Conservation (phyloP, 2,888 invertebrate genomes). For the Crepidodera aurea region DNA sequence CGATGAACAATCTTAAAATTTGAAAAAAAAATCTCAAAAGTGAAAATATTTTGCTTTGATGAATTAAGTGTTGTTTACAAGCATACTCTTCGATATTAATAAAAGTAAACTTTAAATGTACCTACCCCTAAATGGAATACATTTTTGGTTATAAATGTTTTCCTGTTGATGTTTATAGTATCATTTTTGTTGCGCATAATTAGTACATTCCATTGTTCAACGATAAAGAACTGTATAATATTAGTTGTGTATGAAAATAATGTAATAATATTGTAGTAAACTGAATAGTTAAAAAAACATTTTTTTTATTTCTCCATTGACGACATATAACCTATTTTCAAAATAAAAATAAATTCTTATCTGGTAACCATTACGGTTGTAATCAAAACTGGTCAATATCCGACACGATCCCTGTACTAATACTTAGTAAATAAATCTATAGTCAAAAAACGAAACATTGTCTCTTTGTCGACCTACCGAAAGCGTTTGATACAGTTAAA, state of each 20-base stretch:
- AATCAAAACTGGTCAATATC: no score
- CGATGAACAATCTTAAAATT: background rate
- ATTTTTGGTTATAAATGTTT: background rate
- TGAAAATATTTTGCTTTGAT: no score
- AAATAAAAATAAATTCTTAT: no score
- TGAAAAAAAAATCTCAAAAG: no score
- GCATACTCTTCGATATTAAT: background rate
- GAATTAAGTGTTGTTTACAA: no score
- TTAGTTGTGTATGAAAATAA: conserved; percentile 24
- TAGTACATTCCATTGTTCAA: conserved; percentile 16
- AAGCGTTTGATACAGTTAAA: no score
- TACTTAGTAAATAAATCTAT: no score
- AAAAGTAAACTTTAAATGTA: background rate
- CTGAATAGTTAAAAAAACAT: conserved; percentile 9
- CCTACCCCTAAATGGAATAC: background rate
- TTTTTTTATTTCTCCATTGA: conserved; percentile 8
- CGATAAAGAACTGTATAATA: conserved; percentile 21
- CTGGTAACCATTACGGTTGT: no score
- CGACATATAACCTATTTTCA: no score
- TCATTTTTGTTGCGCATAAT: conserved; percentile 3
- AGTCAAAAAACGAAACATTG: no score
- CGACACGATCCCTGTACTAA: no score
- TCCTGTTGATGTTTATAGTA: background rate
- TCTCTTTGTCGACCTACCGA: no score
- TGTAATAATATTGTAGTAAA: conserved; percentile 21